Evolutionary conservation across 2,113 vertebrate species (phyloP), one percentile per base, ranked within the genome.

Genomic region (Boleophthalmus pectinirostris): DNA sequence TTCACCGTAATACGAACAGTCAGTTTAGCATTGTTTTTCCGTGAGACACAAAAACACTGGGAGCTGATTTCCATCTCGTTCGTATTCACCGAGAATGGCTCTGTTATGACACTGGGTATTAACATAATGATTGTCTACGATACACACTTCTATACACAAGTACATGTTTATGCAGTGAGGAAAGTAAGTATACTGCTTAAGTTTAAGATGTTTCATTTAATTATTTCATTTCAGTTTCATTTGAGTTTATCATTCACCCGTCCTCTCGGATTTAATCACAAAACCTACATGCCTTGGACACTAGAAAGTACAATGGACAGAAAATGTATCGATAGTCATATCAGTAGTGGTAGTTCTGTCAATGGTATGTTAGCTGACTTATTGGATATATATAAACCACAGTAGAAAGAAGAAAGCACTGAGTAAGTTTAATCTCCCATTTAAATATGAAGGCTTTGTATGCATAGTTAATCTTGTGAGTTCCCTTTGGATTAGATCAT

Each of bases 51-150:
- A 3, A 61, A 73, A 81, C 68, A 75, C 69, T 12, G 57, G 68
- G 65, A 69, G 82, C 70, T 70, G 74, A 80, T 88, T 82, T 86
- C 67, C 80, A 80, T 85, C 77, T 82, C 20, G 61, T 81, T 85
- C 68, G 77, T 77, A 84, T 84, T 79, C 69, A 74, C 69, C 16
- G 65, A 81, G 66, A 85, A 90, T 68, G 77, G 47, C 18, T 78
- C 74, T 53, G 77, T 82, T 80, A 88, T 84, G 84, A 85, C 79
- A 80, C 79, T 78, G 76, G 76, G 74, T 64, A 83, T 83, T 75
- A 83, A 64, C 71, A 82, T 78, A 78, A 81, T 69, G 74, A 69
- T 43, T 73, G 69, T 80, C 51, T 49, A 73, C 63, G 66, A 38
- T 63, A 68, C 21, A 16, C 46, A 51, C 20, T 16, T 21, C 35